Percentiles rank a stretch among this genome's conserved stretches.
phyloP scores from a whole-genome alignment of 2,797 vertebrate genomes.

The Limnodromus scolopaceus region DNA sequence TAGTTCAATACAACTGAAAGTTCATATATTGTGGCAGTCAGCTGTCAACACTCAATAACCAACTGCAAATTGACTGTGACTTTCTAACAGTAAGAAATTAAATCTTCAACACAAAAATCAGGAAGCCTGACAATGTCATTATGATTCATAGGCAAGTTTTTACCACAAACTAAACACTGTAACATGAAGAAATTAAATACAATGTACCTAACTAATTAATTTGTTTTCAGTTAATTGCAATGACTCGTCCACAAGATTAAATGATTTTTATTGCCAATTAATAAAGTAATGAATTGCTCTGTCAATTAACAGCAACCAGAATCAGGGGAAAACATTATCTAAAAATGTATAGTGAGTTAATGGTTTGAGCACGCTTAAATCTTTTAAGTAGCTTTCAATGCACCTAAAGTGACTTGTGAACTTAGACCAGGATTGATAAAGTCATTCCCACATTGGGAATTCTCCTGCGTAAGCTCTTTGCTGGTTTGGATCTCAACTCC shows the following conservation, averaged over 20 bases:
- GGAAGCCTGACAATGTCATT: background rate
- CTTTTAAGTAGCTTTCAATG: background rate
- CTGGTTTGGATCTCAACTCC: background rate
- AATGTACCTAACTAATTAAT: background rate
- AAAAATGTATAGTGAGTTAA: background rate
- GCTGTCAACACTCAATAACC: slow-evolving; percentile 20
- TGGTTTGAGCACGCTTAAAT: background rate
- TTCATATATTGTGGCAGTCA: background rate
- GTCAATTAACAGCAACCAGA: background rate
- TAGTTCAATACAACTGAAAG: slow-evolving; percentile 26
- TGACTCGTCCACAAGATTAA: background rate
- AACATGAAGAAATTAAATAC: background rate
- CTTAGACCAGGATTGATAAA: background rate
- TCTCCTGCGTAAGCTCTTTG: background rate
- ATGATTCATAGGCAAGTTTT: background rate
- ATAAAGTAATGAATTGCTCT: background rate
- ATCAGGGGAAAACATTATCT: background rate
- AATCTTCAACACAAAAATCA: slow-evolving; percentile 16
- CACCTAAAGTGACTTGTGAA: background rate
- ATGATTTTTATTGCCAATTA: background rate
- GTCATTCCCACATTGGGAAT: background rate
- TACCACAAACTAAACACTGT: background rate
- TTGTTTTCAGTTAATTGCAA: background rate
- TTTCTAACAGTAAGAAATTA: slow-evolving; percentile 35
- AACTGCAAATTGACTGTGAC: slow-evolving; percentile 18